Conservation (phyloP, 2,113 vertebrate species). For the Lepus americanus region DNA sequence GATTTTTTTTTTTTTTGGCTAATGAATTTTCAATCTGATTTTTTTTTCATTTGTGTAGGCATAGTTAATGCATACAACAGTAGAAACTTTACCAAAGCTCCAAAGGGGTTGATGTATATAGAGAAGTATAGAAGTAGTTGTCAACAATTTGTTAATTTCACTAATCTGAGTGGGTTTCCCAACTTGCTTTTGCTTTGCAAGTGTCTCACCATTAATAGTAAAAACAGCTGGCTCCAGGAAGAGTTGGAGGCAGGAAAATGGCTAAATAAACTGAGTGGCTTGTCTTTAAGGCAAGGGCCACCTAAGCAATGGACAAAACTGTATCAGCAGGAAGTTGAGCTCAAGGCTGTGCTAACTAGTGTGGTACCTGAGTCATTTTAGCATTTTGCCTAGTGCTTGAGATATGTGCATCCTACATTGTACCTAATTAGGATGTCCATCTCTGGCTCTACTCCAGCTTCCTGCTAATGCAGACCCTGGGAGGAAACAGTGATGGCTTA, state of each 20-base stretch:
- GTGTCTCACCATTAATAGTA: not conserved
- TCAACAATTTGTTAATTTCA: not conserved
- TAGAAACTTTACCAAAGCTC: not conserved
- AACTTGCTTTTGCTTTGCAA: conserved; percentile 36
- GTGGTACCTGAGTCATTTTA: not conserved
- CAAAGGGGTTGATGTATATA: not conserved
- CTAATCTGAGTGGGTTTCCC: not conserved
- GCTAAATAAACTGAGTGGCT: not conserved
- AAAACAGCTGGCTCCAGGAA: not conserved
- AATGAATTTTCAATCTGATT: not conserved
- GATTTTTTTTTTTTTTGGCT: not conserved
- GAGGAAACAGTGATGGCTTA: no score
- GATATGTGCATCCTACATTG: no score
- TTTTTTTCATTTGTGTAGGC: not conserved
- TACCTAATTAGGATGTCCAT: no score
- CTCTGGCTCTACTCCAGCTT: no score
- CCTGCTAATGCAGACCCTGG: no score
- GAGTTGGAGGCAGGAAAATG: not conserved
- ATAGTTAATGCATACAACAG: no score
- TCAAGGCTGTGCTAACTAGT: not conserved
- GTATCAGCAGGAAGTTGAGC: not conserved
- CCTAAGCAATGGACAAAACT: not conserved
- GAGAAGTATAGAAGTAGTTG: not conserved
- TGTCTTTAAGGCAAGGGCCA: not conserved
- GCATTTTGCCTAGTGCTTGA: no score